phyloP scores from a whole-genome alignment of 2,797 vertebrate species.

The Scolopax rusticola region DNA sequence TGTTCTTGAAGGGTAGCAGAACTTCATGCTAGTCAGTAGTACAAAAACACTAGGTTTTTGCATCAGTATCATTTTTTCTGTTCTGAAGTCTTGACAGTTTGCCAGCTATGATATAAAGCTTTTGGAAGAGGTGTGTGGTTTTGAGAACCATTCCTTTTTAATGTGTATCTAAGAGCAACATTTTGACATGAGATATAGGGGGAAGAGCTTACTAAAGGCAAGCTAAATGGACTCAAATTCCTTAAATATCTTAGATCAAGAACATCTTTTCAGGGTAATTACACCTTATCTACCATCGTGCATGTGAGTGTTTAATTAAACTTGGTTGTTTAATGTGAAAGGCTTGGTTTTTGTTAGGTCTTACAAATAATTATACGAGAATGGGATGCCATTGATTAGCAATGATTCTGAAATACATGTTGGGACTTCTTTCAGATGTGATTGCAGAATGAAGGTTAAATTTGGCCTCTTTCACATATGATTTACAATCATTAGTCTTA shows the following conservation, averaged over 20 bases:
- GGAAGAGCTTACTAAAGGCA: not conserved
- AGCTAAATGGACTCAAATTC: not conserved
- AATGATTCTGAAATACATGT: not conserved
- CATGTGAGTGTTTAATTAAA: not conserved
- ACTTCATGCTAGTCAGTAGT: not conserved
- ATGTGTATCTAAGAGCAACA: not conserved
- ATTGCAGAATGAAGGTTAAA: not conserved
- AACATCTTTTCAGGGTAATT: not conserved
- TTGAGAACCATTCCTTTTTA: not conserved
- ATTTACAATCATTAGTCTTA: not conserved
- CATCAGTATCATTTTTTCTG: not conserved
- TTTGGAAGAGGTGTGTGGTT: not conserved
- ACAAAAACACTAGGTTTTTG: not conserved
- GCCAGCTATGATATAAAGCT: not conserved
- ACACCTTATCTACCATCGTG: not conserved
- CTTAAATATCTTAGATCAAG: not conserved
- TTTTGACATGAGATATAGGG: not conserved
- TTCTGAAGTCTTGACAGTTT: not conserved
- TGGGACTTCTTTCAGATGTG: not conserved
- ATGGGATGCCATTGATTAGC: not conserved
- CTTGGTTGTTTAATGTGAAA: not conserved
- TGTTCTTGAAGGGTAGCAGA: not conserved
- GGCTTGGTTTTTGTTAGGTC: not conserved
- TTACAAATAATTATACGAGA: not conserved
- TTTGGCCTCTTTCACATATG: not conserved